phyloP scores from a whole-genome alignment of 37 sponge, comb jelly and placozoan genomes.

The Beroe ovata region DNA sequence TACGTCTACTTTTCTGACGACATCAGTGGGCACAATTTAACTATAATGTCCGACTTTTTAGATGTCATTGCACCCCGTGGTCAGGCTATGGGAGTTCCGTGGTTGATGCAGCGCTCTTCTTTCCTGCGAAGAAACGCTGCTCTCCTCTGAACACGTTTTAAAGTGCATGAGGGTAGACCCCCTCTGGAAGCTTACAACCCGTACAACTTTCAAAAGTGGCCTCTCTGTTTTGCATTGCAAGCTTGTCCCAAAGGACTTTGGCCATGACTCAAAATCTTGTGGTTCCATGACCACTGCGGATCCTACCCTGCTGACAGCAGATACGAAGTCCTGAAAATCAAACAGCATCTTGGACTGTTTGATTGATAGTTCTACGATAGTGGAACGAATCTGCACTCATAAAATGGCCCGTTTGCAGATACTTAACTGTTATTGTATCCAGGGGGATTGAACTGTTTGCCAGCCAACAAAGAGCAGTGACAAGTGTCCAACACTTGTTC shows the following conservation, averaged over 20 bases:
- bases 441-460: not conserved
- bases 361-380: not conserved
- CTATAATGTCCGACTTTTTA: not conserved
- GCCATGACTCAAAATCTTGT: not conserved
- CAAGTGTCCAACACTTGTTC: conserved; percentile 14
- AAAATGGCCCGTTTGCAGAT: not conserved
- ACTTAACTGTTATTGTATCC: conserved; percentile 23
- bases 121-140: conserved; percentile 6
- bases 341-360: not conserved
- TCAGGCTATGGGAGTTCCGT: not conserved
- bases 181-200: conserved; percentile 2
- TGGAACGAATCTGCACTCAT: conserved; percentile 33
- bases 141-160: not conserved
- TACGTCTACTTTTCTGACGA: not conserved
- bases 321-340: conserved; percentile 1
- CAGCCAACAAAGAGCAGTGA: not conserved
- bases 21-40: not conserved
- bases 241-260: conserved; percentile 4
- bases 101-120: conserved; percentile 26
- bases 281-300: not conserved
- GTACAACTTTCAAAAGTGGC: not conserved
- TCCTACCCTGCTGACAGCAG: not conserved
- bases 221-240: not conserved
- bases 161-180: not conserved
- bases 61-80: not conserved